Conservation (phyloP, 2,797 vertebrate species). For the Falco novaeseelandiae region DNA sequence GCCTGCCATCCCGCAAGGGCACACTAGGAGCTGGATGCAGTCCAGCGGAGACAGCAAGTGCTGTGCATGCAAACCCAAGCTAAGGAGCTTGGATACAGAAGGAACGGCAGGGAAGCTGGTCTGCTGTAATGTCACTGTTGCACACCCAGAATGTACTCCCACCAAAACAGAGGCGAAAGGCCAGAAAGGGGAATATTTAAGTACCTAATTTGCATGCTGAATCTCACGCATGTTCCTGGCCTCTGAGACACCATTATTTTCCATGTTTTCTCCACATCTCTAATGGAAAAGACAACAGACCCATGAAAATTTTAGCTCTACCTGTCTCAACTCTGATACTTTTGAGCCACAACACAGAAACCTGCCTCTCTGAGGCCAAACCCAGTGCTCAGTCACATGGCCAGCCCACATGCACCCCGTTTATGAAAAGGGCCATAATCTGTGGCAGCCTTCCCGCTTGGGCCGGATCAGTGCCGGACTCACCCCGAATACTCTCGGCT, state of each 20-base stretch:
- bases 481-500: background rate
- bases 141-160: background rate
- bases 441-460: background rate
- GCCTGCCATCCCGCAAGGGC: background rate
- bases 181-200: background rate
- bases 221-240: background rate
- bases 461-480: background rate
- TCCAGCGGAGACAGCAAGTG: background rate
- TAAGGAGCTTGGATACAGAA: background rate
- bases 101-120: background rate
- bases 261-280: background rate
- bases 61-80: background rate
- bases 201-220: background rate
- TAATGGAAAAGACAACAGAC: background rate
- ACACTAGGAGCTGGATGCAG: background rate
- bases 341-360: background rate
- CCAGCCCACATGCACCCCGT: rapidly evolving
- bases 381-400: background rate
- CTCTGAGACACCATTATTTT: background rate
- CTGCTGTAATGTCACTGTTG: background rate
- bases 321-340: background rate
- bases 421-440: background rate
- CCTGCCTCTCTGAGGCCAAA: background rate
- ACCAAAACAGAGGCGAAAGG: background rate
- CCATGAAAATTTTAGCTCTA: background rate